phyloP scores from a whole-genome alignment of 53 echinoderm and acorn worm genomes.

The Glandiceps talaboti region DNA sequence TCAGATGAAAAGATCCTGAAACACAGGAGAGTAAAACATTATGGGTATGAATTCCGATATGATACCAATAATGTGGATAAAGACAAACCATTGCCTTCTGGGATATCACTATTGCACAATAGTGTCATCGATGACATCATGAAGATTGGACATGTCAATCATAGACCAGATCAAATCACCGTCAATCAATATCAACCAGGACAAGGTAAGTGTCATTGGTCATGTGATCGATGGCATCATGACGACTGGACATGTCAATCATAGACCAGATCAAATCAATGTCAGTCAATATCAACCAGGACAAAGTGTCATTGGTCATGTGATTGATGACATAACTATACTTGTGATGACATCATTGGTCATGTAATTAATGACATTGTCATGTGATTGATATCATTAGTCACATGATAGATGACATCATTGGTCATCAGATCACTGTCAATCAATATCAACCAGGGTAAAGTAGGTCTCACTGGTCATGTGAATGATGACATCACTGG shows the following conservation, averaged over 20 bases:
- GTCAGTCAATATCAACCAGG: conserved; percentile 96
- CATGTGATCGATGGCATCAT: conserved; percentile 61
- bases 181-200: conserved; percentile 96
- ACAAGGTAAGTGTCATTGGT: conserved; percentile 79
- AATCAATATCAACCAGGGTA: too few species aligned
- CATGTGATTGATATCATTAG: too few species aligned
- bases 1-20: conserved; percentile 60
- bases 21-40: conserved; percentile 75
- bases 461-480: too few species aligned
- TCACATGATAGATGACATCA: too few species aligned
- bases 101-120: conserved; percentile 37
- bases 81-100: conserved; percentile 45
- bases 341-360: too few species aligned
- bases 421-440: too few species aligned
- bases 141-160: conserved; percentile 52
- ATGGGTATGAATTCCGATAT: conserved; percentile 88
- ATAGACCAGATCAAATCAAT: conserved; percentile 74
- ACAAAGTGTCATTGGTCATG: conserved; percentile 82
- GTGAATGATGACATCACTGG: too few species aligned
- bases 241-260: conserved; percentile 53
- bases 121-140: conserved; percentile 61
- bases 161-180: conserved; percentile 76
- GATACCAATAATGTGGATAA: conserved; percentile 80
- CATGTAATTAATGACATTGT: too few species aligned
- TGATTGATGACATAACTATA: too few species aligned